Evolutionary conservation across 1,140 invertebrate genomes (phyloP).

Genomic region (Drosophila serrata): DNA sequence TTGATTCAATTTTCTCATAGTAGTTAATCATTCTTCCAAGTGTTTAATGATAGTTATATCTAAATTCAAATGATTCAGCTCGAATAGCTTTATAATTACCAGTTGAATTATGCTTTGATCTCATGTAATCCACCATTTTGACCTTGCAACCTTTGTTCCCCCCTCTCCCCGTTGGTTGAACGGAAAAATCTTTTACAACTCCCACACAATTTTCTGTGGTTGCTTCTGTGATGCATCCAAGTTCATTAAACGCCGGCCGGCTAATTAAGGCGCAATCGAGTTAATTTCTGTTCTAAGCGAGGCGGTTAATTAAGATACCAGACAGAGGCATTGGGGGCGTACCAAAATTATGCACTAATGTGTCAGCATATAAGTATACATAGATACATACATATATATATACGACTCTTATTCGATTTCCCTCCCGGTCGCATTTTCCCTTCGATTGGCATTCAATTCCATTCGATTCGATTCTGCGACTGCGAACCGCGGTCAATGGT

Average conservation of each 20-base stretch:
- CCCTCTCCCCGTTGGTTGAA: neutral
- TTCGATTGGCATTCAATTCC: conserved; percentile 58
- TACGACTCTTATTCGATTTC: conserved; percentile 51
- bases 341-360: conserved; percentile 76
- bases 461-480: conserved; percentile 36
- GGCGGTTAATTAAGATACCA: conserved; percentile 78
- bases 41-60: neutral
- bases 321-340: conserved; percentile 51
- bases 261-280: conserved; percentile 81
- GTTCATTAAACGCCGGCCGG: conserved; percentile 76
- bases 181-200: conserved; percentile 57
- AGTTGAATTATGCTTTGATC: conserved; percentile 13
- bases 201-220: conserved; percentile 39
- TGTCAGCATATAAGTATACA: conserved; percentile 42
- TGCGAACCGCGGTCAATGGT: conserved; percentile 53
- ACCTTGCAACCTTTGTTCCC: conserved; percentile 16
- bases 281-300: conserved; percentile 79
- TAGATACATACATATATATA: neutral
- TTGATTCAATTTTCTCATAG: neutral
- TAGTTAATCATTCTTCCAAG: neutral
- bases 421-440: conserved; percentile 37
- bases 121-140: conserved; percentile 10
- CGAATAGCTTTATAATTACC: neutral
- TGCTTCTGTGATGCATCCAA: conserved; percentile 27
- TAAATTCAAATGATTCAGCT: conserved; percentile 1